phyloP scores from a whole-genome alignment of 2,888 invertebrate species.

The Corythucha ciliata region DNA sequence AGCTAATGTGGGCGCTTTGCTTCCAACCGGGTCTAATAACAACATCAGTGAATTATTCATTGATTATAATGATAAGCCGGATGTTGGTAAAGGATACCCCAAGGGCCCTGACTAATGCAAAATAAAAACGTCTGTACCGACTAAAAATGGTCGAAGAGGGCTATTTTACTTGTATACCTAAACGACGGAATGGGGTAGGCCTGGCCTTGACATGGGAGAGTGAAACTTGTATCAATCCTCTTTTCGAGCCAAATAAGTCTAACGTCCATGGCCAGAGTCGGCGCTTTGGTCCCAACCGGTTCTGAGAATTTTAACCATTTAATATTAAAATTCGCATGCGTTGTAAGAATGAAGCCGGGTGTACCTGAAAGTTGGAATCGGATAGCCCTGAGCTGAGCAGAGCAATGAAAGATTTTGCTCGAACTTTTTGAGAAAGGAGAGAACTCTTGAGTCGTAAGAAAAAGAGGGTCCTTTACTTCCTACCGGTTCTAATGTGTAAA shows the following conservation, averaged over 20 bases:
- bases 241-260: conserved; percentile 13
- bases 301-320: no score
- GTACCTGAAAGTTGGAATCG: conserved; percentile 50
- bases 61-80: no score
- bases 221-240: conserved; percentile 10
- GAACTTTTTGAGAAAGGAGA: conserved; percentile 32
- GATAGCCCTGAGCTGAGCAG: conserved; percentile 51
- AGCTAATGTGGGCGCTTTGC: conserved; percentile 55
- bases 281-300: conserved; percentile 20
- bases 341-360: conserved; percentile 25
- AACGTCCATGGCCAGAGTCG: conserved; percentile 13
- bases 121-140: no score
- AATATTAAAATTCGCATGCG: no score
- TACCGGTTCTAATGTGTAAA: conserved; percentile 26
- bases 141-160: no score
- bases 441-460: conserved; percentile 46
- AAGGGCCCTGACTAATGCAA: no score
- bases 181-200: conserved; percentile 17
- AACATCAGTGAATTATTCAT: not conserved
- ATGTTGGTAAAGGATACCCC: conserved; percentile 13
- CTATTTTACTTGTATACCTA: conserved; percentile 16
- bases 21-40: conserved; percentile 51
- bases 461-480: conserved; percentile 54
- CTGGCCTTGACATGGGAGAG: conserved; percentile 17
- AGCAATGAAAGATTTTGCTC: conserved; percentile 42